Percentiles rank a stretch among this genome's conserved stretches.
phyloP scores from a whole-genome alignment of 1,140 invertebrate species.

The Trachelipus rathkii region DNA sequence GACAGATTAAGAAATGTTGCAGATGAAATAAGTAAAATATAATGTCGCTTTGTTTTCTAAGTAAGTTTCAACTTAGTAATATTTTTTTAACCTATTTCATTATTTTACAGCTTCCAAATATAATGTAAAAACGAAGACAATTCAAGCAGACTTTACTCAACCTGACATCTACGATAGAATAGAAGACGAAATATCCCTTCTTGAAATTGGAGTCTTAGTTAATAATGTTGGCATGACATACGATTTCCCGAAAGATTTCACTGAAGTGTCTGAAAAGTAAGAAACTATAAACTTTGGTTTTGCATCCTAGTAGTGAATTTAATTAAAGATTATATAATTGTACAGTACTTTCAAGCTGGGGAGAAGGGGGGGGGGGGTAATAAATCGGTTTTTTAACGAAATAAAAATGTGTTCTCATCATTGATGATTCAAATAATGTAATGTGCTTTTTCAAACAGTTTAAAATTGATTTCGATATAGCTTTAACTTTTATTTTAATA shows the following conservation, averaged over 20 bases:
- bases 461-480: no score
- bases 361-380: no score
- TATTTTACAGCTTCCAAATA: constrained; percentile 60
- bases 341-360: no score
- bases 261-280: constrained; percentile 59
- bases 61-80: no score
- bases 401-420: no score
- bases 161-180: constrained; percentile 70
- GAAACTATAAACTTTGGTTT: no score
- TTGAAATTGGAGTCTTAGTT: constrained; percentile 88
- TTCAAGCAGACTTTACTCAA: constrained; percentile 78
- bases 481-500: no score
- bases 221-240: constrained; percentile 96
- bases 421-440: no score
- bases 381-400: no score
- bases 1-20: constrained; percentile 76
- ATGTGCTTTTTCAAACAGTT: no score
- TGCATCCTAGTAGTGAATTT: no score
- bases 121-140: constrained; percentile 72
- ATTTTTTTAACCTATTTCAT: constrained; percentile 26
- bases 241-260: constrained; percentile 77
- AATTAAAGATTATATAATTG: no score
- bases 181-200: constrained; percentile 62
- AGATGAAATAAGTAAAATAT: constrained; percentile 67
- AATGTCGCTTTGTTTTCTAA: constrained; percentile 46